Conservation (phyloP, 2,113 vertebrate species). For the Eudorcas thomsonii region DNA sequence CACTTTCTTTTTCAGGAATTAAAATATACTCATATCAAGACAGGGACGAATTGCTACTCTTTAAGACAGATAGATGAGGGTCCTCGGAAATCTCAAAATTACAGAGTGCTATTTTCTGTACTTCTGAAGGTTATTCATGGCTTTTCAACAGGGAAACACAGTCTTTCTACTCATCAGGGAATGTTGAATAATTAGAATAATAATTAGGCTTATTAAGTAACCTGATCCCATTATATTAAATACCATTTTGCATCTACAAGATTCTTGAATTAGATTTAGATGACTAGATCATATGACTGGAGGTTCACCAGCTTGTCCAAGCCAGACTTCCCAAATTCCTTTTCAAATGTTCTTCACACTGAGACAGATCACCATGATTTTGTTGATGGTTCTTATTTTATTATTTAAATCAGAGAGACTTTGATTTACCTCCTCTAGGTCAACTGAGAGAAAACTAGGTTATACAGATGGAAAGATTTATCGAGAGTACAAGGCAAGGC, state of each 20-base stretch:
- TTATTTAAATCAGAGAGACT: background rate
- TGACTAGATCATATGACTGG: background rate
- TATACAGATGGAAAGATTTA: background rate
- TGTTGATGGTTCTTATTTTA: background rate
- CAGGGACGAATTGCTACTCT: background rate
- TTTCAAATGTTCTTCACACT: background rate
- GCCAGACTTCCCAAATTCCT: background rate
- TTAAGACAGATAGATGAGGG: background rate
- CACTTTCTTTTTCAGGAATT: conserved; percentile 40
- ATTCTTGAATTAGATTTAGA: background rate
- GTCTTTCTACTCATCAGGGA: background rate
- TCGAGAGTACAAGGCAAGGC: background rate
- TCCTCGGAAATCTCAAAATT: background rate
- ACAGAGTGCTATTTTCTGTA: background rate
- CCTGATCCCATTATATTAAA: background rate
- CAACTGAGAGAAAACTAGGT: background rate
- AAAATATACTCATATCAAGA: background rate
- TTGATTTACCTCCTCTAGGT: background rate
- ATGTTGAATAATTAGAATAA: background rate
- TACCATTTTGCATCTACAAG: background rate
- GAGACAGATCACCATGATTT: background rate
- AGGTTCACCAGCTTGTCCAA: background rate
- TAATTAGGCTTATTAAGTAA: background rate
- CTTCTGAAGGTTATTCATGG: background rate
- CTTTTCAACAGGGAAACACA: background rate